A percentile compares a stretch with the other conserved stretches of the same genome.
Evolutionary conservation across 1,140 invertebrate species (phyloP).

Genomic region (Macrocentrus cingulum): DNA sequence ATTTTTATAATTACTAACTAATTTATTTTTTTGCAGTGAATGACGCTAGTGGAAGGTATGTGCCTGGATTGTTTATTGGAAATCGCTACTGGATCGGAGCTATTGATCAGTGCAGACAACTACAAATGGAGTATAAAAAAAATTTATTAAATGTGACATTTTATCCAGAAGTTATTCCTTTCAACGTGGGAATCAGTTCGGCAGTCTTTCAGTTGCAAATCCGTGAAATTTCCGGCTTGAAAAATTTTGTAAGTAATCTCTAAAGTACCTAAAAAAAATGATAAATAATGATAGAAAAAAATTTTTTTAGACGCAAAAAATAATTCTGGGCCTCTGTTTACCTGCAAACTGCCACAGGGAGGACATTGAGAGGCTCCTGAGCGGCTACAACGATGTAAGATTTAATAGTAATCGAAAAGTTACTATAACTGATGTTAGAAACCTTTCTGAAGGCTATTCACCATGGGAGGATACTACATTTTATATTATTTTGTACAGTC

Average conservation of each 20-base stretch:
- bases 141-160: background rate
- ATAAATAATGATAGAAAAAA: no score
- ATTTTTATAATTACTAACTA: background rate
- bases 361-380: constrained; percentile 38
- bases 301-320: constrained; percentile 35
- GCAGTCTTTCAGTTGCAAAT: constrained; percentile 10
- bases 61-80: constrained; percentile 44
- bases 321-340: constrained; percentile 45
- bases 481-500: constrained; percentile 43
- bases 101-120: constrained; percentile 42
- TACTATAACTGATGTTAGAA: constrained; percentile 34
- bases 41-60: constrained; percentile 47
- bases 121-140: constrained; percentile 29
- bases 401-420: constrained; percentile 34
- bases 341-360: constrained; percentile 38
- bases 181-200: constrained; percentile 34
- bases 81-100: constrained; percentile 49
- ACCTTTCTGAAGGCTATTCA: constrained; percentile 37
- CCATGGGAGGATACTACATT: constrained; percentile 43
- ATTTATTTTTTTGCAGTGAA: constrained; percentile 38
- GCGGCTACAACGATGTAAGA: constrained; percentile 27
- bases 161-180: constrained; percentile 28
- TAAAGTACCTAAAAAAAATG: background rate
- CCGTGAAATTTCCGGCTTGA: background rate
- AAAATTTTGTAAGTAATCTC: background rate